Conservation (phyloP, 2,797 vertebrate species). For the Hippoglossus hippoglossus region DNA sequence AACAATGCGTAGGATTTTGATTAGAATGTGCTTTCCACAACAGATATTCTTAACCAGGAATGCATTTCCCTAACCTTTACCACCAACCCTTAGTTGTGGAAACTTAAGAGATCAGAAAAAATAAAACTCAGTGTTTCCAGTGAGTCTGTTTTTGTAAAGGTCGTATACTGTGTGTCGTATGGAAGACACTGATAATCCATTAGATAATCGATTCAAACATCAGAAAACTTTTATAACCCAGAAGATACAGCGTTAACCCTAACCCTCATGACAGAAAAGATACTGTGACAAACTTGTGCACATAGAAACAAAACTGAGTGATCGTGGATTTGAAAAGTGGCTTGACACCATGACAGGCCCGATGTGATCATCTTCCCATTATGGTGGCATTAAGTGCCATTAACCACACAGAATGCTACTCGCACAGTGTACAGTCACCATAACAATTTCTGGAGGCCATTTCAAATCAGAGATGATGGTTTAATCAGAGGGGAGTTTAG, state of each 20-base stretch:
- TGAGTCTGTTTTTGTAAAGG: neutral
- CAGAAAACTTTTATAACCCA: neutral
- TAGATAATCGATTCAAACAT: neutral
- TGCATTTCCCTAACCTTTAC: constrained; percentile 14
- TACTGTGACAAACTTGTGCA: neutral
- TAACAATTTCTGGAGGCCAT: constrained; percentile 76
- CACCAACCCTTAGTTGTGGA: constrained; percentile 14
- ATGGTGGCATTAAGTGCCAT: constrained; percentile 52
- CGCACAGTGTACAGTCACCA: constrained; percentile 64
- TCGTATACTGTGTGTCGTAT: neutral
- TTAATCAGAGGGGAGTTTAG: constrained; percentile 85
- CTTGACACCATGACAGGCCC: constrained; percentile 36
- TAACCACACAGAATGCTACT: constrained; percentile 58
- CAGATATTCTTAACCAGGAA: constrained; percentile 8
- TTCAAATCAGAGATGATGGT: constrained; percentile 86
- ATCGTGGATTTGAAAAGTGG: constrained; percentile 43
- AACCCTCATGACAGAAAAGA: neutral
- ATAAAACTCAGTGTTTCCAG: neutral
- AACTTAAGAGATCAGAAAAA: constrained; percentile 3
- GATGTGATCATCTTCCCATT: constrained; percentile 64
- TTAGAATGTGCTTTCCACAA: constrained; percentile 27
- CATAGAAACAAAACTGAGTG: constrained; percentile 7
- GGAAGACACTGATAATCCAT: neutral
- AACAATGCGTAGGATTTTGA: constrained; percentile 33
- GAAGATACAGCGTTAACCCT: neutral